Conservation (phyloP, 2,888 invertebrate genomes). For the Teleogryllus oceanicus region DNA sequence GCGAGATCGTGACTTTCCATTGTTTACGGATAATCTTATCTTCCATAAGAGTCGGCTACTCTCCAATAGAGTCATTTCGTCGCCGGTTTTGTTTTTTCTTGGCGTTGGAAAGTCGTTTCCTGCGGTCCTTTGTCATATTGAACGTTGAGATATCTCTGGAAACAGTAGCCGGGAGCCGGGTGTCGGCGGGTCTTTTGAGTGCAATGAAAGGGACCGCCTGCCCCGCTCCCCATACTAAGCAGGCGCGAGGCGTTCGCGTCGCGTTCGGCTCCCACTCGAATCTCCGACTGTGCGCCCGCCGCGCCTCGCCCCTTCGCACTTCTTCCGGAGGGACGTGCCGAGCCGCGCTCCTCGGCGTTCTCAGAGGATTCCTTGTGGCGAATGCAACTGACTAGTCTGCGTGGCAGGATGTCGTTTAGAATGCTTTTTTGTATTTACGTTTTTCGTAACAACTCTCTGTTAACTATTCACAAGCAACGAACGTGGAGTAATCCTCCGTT, state of each 20-base stretch:
- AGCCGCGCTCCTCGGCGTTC: too few species aligned
- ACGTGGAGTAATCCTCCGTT: too few species aligned
- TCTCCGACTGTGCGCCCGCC: neutral
- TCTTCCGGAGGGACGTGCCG: too few species aligned
- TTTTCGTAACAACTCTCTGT: too few species aligned
- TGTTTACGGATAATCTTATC: constrained; percentile 7
- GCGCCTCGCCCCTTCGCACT: neutral
- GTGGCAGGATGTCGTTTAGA: too few species aligned
- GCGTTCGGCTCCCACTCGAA: neutral
- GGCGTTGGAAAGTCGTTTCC: neutral
- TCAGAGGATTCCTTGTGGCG: too few species aligned
- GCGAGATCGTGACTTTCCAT: neutral
- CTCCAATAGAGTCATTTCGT: constrained; percentile 7
- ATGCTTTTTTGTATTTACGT: too few species aligned
- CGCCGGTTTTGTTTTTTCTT: neutral
- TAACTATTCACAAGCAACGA: too few species aligned
- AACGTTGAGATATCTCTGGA: neutral
- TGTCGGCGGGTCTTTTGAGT: neutral
- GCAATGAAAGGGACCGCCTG: neutral
- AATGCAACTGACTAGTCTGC: too few species aligned
- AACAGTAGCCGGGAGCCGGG: neutral
- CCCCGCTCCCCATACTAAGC: neutral
- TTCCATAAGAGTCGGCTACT: too few species aligned
- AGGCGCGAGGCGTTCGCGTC: neutral
- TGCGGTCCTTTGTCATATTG: constrained; percentile 9